Evolutionary conservation across 2,888 invertebrate species (phyloP).

Genomic region (Trissolcus japonicus): DNA sequence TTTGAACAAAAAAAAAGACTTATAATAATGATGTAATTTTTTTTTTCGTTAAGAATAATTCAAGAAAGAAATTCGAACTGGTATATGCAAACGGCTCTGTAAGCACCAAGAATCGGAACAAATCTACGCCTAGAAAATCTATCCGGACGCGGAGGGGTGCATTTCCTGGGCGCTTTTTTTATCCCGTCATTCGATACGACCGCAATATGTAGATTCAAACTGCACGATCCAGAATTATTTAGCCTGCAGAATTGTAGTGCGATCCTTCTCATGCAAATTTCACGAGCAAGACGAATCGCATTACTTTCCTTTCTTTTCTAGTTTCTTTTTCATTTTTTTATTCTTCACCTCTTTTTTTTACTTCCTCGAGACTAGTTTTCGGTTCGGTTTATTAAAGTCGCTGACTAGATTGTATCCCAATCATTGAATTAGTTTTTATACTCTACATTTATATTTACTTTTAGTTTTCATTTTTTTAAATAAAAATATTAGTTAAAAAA

Average conservation of each 20-base stretch:
- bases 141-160: constrained; percentile 32
- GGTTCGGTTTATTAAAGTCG: background rate
- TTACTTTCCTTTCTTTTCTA: constrained; percentile 21
- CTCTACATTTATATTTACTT: too few species aligned
- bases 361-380: constrained; percentile 1
- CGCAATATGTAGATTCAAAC: constrained; percentile 52
- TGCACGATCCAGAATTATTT: constrained; percentile 52
- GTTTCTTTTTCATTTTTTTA: background rate
- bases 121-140: constrained; percentile 38
- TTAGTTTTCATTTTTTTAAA: too few species aligned
- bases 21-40: constrained; percentile 32
- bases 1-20: constrained; percentile 10
- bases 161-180: constrained; percentile 37
- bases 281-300: constrained; percentile 38
- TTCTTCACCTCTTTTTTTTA: constrained; percentile 13
- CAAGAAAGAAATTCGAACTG: constrained; percentile 20
- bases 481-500: too few species aligned
- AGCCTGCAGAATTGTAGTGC: constrained; percentile 35
- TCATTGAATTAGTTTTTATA: background rate
- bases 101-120: constrained; percentile 32
- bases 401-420: background rate
- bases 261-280: constrained; percentile 50
- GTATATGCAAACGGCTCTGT: constrained; percentile 20
- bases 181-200: constrained; percentile 49
- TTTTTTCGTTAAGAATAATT: constrained; percentile 21